phyloP scores from a whole-genome alignment of 2,797 vertebrate genomes.

The Mormyrus hasselquistii region DNA sequence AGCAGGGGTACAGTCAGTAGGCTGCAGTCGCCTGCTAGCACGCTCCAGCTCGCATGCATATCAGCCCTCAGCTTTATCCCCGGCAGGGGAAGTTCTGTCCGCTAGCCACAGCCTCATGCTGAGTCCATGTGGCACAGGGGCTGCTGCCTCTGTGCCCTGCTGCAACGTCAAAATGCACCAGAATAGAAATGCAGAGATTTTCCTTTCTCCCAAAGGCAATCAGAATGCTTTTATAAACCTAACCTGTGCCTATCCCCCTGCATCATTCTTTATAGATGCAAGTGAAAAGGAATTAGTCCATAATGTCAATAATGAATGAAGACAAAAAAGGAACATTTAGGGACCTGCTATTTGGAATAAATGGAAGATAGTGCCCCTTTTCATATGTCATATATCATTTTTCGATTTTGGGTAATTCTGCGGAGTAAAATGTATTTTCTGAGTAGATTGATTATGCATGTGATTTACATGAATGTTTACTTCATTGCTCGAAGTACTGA shows the following conservation, averaged over 20 bases:
- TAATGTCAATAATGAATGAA: not conserved
- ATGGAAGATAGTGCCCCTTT: not conserved
- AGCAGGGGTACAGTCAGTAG: not conserved
- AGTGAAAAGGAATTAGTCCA: not conserved
- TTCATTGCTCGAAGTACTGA: not conserved
- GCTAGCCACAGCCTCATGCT: constrained; percentile 23
- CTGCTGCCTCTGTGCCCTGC: constrained; percentile 24
- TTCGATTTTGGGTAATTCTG: not conserved
- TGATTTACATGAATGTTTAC: not conserved
- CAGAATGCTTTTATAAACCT: not conserved
- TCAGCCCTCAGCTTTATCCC: not conserved
- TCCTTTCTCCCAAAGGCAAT: constrained; percentile 23
- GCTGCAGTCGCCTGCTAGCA: not conserved
- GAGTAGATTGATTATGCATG: not conserved
- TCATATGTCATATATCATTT: not conserved
- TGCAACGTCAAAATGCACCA: constrained; percentile 30
- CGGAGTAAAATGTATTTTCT: not conserved
- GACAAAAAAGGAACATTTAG: not conserved
- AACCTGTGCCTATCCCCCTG: not conserved
- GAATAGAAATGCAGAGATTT: constrained; percentile 37
- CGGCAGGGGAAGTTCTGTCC: not conserved
- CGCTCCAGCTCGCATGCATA: not conserved
- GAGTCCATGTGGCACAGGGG: constrained; percentile 39
- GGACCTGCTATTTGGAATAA: not conserved
- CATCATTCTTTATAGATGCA: not conserved